Evolutionary conservation across 2,113 vertebrate species (phyloP), one percentile per base, ranked within the genome.

Genomic region (Cyrtonyx montezumae): DNA sequence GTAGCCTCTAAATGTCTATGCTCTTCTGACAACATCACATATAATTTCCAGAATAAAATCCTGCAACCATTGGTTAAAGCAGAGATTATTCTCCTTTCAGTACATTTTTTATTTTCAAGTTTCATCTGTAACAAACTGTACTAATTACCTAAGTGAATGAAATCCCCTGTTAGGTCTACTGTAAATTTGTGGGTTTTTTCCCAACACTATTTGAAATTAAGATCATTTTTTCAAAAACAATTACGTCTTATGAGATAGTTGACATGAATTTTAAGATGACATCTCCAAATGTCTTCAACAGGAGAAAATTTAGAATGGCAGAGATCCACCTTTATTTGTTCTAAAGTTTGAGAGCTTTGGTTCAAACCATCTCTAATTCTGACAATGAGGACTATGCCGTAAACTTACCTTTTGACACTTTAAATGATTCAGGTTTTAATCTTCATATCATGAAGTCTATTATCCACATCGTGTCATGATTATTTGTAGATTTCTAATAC

Each of bases 401-500:
- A 36, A 34, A 75, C 89, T 63, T 75, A n/a, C 61, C 6, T 65
- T 79, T 56, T 82, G 55, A 53, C 49, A 43, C 22, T 28, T 28
- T 37, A 63, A 25, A 18, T 70, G 19, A 11, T 46, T 84, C 46
- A 75, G 12, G 28, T 70, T 95, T 71, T 67, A 12, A 53, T 67
- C 45, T 86, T 37, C 59, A 14, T 43, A 65, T 8, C 22, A 15
- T 10, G 37, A 37, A 37, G 37, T 37, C 37, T 37, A 37, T 37
- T 9, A 75, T 5, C 15, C 32, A 51, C 0, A 0, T 11, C 32
- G 6, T 3, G 4, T 21, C 26, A 20, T 11, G n/a, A 58, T 13
- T 28, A 49, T 65, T 78, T 59, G 61, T 37, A 51, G 30, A 61
- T 76, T 63, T 84, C 55, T 74, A 32, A 12, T 21, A 42, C 7